These are phyloP conservation scores for Ornithorhynchus anatinus DNA, from an alignment of 2,113 vertebrate genomes.

Conservation along the genomic window DNA sequence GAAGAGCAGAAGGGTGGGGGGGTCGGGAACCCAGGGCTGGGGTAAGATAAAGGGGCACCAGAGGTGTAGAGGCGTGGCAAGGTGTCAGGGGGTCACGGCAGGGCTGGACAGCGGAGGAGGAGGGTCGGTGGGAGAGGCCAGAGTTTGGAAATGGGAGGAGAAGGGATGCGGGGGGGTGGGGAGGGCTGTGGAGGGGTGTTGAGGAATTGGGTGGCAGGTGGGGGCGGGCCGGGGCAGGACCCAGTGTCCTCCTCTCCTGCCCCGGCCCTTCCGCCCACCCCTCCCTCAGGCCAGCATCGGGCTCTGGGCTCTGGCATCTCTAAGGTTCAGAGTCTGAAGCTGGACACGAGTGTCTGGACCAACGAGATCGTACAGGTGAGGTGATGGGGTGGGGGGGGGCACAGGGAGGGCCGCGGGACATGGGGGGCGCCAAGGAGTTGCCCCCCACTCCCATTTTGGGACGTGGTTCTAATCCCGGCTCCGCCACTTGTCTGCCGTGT, in stretches of 20 bases:
- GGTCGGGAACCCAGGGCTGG: background rate
- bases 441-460: too few species aligned
- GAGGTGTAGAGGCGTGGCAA: too few species aligned
- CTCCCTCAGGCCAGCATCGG: conserved; percentile 86
- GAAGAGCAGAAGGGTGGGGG: background rate
- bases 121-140: background rate
- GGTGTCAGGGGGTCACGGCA: too few species aligned
- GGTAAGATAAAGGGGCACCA: background rate
- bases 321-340: conserved; percentile 96
- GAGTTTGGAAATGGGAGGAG: background rate
- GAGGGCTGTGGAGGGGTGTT: background rate
- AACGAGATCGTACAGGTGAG: conserved; percentile 94
- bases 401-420: background rate
- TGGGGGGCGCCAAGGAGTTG: background rate
- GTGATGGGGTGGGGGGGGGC: background rate
- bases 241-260: background rate
- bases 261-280: background rate
- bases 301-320: conserved; percentile 92
- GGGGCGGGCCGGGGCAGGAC: too few species aligned
- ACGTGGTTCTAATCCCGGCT: too few species aligned
- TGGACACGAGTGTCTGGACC: conserved; percentile 96
- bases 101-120: background rate
- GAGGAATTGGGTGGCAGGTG: too few species aligned
- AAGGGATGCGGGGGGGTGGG: too few species aligned
- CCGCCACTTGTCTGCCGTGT: too few species aligned